phyloP scores from a whole-genome alignment of 1,140 invertebrate species.

The Megalonaias nervosa region DNA sequence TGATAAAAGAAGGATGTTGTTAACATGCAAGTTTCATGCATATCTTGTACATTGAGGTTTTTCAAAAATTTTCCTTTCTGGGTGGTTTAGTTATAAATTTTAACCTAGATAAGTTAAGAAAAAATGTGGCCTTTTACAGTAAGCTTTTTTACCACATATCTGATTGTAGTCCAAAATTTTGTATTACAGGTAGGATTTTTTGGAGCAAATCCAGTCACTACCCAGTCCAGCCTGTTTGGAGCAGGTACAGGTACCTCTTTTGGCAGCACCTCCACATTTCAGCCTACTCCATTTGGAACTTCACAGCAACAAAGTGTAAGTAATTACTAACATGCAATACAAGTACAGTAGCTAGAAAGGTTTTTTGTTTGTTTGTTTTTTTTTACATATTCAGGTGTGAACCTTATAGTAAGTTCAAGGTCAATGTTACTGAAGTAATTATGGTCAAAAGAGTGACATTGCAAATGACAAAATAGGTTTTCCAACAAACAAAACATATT shows the following conservation, averaged over 20 bases:
- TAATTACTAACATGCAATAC: not conserved
- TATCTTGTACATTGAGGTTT: not conserved
- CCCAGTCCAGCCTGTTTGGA: conserved; percentile 72
- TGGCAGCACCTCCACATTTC: conserved; percentile 35
- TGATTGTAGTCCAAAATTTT: conserved; percentile 63
- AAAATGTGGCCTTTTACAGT: not conserved
- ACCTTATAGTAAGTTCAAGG: not conserved
- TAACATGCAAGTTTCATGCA: too few species aligned
- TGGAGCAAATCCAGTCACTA: conserved; percentile 74
- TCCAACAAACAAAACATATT: too few species aligned
- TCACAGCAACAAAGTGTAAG: conserved; percentile 37
- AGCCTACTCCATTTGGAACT: conserved; percentile 68
- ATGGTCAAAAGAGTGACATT: not conserved
- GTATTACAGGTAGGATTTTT: conserved; percentile 51
- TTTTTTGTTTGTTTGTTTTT: not conserved
- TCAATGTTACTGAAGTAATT: not conserved
- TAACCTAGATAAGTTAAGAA: not conserved
- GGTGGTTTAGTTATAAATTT: conserved; percentile 8
- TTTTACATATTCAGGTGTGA: not conserved
- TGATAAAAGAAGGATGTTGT: too few species aligned
- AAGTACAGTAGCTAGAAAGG: not conserved
- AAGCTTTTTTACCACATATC: not conserved
- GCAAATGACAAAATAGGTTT: not conserved
- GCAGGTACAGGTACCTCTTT: conserved; percentile 58
- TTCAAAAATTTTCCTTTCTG: conserved; percentile 30